Evolutionary conservation across 2,888 invertebrate species (phyloP).

Genomic region (Sminthurinus aureus): DNA sequence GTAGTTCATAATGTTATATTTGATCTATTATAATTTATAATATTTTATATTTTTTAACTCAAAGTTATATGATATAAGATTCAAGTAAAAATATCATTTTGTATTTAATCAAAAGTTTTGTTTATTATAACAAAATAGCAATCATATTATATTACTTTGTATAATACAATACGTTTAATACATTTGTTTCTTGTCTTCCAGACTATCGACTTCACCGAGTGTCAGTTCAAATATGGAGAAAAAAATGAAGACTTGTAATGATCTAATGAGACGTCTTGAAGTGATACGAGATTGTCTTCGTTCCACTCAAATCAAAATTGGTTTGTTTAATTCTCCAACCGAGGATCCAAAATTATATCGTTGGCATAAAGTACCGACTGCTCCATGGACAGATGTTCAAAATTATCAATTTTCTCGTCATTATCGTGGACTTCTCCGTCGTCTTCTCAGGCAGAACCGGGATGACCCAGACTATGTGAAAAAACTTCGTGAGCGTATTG

Average conservation of each 20-base stretch:
- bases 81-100: too few species aligned
- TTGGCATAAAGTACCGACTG: constrained; percentile 45
- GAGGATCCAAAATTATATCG: constrained; percentile 44
- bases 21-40: too few species aligned
- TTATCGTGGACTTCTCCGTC: constrained; percentile 37
- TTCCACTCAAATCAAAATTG: constrained; percentile 44
- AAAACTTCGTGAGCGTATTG: constrained; percentile 17
- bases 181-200: neutral
- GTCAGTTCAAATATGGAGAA: neutral
- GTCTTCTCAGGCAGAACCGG: constrained; percentile 30
- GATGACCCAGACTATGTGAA: constrained; percentile 25
- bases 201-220: neutral
- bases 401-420: constrained; percentile 44
- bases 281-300: constrained; percentile 34
- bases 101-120: too few species aligned
- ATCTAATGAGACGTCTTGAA: constrained; percentile 39
- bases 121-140: too few species aligned
- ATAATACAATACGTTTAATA: too few species aligned
- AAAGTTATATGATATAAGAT: too few species aligned
- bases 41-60: too few species aligned
- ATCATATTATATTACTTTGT: neutral
- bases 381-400: constrained; percentile 47
- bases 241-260: constrained; percentile 36
- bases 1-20: too few species aligned
- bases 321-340: constrained; percentile 21